phyloP scores from a whole-genome alignment of 1,140 invertebrate species.

The Microvelia longipes region DNA sequence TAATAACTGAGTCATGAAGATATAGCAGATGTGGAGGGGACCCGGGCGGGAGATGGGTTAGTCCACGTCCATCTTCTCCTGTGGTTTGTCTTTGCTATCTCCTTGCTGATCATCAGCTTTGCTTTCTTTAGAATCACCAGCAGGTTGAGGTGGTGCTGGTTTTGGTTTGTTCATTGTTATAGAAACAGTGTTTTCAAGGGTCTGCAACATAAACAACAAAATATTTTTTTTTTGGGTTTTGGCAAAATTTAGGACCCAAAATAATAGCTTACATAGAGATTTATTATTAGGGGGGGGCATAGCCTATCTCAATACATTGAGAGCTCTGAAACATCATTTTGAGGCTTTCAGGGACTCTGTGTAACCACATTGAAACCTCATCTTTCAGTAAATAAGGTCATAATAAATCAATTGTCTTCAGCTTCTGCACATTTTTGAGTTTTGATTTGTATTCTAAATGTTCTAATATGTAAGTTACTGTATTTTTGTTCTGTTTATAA shows the following conservation, averaged over 20 bases:
- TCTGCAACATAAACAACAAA: conserved; percentile 29
- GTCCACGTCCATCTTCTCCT: conserved; percentile 38
- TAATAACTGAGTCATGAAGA: background rate
- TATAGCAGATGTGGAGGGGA: background rate
- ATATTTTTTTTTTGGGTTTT: background rate
- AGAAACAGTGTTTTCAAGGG: conserved; percentile 48
- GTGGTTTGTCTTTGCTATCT: conserved; percentile 34
- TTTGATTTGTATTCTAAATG: too few relatives aligned
- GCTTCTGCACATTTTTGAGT: too few relatives aligned
- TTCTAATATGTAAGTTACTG: background rate
- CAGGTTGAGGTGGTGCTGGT: conserved; percentile 38
- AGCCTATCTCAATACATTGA: too few relatives aligned
- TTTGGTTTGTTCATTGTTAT: conserved; percentile 74
- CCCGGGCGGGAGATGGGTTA: conserved; percentile 9
- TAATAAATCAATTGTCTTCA: too few relatives aligned
- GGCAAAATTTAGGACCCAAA: too few relatives aligned
- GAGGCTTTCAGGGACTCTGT: too few relatives aligned
- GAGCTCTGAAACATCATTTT: too few relatives aligned
- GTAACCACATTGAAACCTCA: too few relatives aligned
- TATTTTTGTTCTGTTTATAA: background rate
- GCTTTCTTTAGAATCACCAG: conserved; percentile 25
- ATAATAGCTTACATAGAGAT: too few relatives aligned
- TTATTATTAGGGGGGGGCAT: too few relatives aligned
- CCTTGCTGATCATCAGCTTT: conserved; percentile 27
- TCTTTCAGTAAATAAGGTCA: too few relatives aligned